phyloP scores from a whole-genome alignment of 92 coral and sea anemone genomes.

The Zoanthus gigantus region DNA sequence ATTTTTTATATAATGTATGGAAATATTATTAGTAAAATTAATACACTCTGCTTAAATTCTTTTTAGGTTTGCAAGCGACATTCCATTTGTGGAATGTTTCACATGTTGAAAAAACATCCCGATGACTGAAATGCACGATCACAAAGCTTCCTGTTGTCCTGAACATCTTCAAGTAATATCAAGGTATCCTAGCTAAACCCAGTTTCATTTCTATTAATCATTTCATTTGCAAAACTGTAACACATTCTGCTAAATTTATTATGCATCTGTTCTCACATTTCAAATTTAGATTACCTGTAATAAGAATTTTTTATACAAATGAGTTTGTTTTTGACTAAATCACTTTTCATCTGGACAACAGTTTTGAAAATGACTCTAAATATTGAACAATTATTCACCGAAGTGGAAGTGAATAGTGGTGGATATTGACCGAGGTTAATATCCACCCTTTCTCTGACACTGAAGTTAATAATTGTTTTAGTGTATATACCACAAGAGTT shows the following conservation, averaged over 20 bases:
- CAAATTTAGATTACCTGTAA: not conserved
- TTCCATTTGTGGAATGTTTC: slow-evolving; percentile 1
- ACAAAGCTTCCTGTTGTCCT: slow-evolving; percentile 6
- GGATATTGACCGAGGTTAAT: no score
- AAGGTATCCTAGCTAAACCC: not conserved
- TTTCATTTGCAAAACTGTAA: not conserved
- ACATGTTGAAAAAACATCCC: slow-evolving; percentile 1
- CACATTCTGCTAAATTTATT: slow-evolving; percentile 1
- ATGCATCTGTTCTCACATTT: not conserved
- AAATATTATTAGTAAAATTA: not conserved
- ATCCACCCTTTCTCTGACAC: no score
- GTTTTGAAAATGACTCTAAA: not conserved
- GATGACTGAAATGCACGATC: slow-evolving; percentile 1
- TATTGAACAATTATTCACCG: no score
- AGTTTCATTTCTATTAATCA: slow-evolving; percentile 1
- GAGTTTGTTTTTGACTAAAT: slow-evolving; percentile 2
- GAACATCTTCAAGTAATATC: slow-evolving; percentile 1
- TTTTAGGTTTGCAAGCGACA: slow-evolving; percentile 1
- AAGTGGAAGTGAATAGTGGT: no score
- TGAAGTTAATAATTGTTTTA: no score
- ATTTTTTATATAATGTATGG: slow-evolving; percentile 1
- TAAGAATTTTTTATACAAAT: not conserved
- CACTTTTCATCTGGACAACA: not conserved
- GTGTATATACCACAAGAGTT: not conserved
- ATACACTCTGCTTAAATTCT: not conserved